phyloP scores from a whole-genome alignment of 1,140 invertebrate species.

The Tetramorium alpestre region DNA sequence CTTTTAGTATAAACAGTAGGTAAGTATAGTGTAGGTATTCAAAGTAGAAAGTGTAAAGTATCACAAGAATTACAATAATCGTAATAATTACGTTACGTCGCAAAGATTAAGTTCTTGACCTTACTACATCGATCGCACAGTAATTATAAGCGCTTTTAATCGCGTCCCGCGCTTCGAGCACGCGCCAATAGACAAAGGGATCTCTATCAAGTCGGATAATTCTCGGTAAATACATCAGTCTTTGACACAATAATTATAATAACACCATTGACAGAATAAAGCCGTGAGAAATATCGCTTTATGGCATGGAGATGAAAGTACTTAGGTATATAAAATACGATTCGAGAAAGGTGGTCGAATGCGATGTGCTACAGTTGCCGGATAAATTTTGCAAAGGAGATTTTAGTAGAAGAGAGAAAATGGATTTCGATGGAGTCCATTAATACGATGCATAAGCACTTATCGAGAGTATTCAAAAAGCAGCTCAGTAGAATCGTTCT shows the following conservation, averaged over 20 bases:
- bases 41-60: constrained; percentile 84
- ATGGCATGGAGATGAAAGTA: constrained; percentile 68
- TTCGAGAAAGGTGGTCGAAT: constrained; percentile 61
- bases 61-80: constrained; percentile 82
- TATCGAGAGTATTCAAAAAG: constrained; percentile 59
- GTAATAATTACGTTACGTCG: constrained; percentile 74
- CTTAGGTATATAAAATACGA: constrained; percentile 67
- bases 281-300: constrained; percentile 66
- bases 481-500: constrained; percentile 55
- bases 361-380: constrained; percentile 47
- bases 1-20: constrained; percentile 74
- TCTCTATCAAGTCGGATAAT: constrained; percentile 64
- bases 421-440: constrained; percentile 50
- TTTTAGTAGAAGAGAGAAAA: constrained; percentile 60
- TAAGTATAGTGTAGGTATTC: constrained; percentile 79
- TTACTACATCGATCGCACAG: constrained; percentile 69
- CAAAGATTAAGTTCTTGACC: constrained; percentile 63
- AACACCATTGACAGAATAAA: constrained; percentile 73
- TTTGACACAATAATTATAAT: constrained; percentile 77
- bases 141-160: constrained; percentile 73
- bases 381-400: constrained; percentile 55
- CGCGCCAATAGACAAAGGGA: constrained; percentile 56
- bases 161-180: constrained; percentile 59
- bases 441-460: constrained; percentile 65
- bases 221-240: constrained; percentile 79